phyloP scores from a whole-genome alignment of 2,888 invertebrate genomes.

The Sarcophaga subvicina region DNA sequence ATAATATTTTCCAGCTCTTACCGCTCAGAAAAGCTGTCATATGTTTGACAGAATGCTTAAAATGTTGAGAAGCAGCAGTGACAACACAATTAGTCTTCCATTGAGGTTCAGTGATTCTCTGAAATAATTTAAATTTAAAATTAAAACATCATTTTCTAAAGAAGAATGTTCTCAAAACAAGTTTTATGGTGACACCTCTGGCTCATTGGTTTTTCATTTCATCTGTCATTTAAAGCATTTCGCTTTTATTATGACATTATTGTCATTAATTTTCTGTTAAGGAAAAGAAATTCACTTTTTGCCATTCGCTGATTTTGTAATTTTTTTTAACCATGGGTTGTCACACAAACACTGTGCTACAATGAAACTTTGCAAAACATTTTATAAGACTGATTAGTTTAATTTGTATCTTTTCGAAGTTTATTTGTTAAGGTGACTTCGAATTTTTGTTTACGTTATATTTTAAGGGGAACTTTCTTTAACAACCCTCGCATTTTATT shows the following conservation, averaged over 20 bases:
- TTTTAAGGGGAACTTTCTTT: not conserved
- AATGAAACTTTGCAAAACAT: not conserved
- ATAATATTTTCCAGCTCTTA: too few species aligned
- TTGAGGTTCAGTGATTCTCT: too few species aligned
- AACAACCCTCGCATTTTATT: conserved; percentile 16
- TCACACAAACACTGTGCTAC: not conserved
- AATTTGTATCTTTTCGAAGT: too few species aligned
- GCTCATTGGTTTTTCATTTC: not conserved
- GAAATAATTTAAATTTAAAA: too few species aligned
- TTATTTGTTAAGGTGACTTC: too few species aligned
- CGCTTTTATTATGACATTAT: conserved; percentile 46
- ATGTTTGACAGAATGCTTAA: too few species aligned
- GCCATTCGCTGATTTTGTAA: conserved; percentile 11
- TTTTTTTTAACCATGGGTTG: conserved; percentile 51
- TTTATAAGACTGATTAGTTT: not conserved
- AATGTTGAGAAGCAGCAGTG: too few species aligned
- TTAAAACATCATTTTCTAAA: too few species aligned
- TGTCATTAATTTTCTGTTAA: conserved; percentile 54
- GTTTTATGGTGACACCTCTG: not conserved
- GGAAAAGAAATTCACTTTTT: conserved; percentile 16
- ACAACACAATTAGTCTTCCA: too few species aligned
- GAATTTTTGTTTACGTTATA: too few species aligned
- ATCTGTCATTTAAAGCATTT: conserved; percentile 31
- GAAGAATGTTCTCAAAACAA: too few species aligned
- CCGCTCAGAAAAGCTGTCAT: too few species aligned